Percentiles rank a stretch among this genome's conserved stretches.
Evolutionary conservation across 2,797 vertebrate genomes (phyloP).

Genomic region (Erpetoichthys calabaricus): DNA sequence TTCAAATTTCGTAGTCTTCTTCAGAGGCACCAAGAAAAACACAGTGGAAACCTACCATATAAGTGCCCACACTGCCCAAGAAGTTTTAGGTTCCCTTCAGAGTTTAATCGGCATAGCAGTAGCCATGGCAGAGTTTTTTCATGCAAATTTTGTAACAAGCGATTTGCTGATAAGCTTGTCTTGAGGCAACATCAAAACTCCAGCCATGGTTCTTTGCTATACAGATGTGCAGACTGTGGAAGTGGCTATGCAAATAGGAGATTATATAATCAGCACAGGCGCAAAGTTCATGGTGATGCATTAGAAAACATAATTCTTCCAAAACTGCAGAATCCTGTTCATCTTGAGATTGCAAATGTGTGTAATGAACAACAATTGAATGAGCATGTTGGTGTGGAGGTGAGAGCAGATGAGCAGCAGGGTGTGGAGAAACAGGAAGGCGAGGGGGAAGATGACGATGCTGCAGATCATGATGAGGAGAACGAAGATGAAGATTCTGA

Average conservation of each 20-base stretch:
- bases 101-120: slow-evolving; percentile 41
- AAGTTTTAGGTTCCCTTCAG: slow-evolving; percentile 44
- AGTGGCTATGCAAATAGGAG: slow-evolving; percentile 19
- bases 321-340: too few species aligned
- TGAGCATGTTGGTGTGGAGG: not conserved
- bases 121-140: slow-evolving; percentile 40
- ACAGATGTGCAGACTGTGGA: slow-evolving; percentile 10
- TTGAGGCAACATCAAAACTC: slow-evolving; percentile 37
- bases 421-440: slow-evolving; percentile 20
- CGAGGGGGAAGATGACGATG: slow-evolving; percentile 25
- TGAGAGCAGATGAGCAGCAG: slow-evolving; percentile 19
- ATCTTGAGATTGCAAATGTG: not conserved
- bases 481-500: slow-evolving; percentile 38
- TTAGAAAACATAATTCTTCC: too few species aligned
- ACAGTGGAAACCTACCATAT: slow-evolving; percentile 29
- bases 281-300: not conserved
- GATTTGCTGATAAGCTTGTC: slow-evolving; percentile 34
- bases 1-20: slow-evolving; percentile 31
- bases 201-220: slow-evolving; percentile 14
- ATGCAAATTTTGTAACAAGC: slow-evolving; percentile 39
- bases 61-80: slow-evolving; percentile 50
- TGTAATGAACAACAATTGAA: not conserved
- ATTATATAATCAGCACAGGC: not conserved
- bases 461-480: slow-evolving; percentile 22
- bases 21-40: slow-evolving; percentile 36